phyloP scores from a whole-genome alignment of 2,797 vertebrate genomes.

The Chromobotia macracanthus region DNA sequence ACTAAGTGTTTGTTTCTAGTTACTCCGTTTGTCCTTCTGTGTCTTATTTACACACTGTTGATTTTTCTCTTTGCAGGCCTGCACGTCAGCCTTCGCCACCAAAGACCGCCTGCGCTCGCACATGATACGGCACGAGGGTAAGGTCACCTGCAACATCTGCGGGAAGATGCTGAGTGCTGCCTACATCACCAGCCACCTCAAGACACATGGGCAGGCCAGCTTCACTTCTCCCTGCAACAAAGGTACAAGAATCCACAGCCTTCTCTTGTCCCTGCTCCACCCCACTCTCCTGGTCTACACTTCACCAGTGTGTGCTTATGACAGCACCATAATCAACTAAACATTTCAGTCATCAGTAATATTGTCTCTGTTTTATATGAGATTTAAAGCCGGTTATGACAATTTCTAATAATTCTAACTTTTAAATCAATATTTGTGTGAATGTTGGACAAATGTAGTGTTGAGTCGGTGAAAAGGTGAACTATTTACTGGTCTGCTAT shows the following conservation, averaged over 20 bases:
- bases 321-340: too few relatives aligned
- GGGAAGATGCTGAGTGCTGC: conserved; percentile 97
- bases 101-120: conserved; percentile 98
- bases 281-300: conserved; percentile 35
- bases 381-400: too few relatives aligned
- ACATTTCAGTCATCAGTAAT: too few relatives aligned
- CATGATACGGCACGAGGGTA: conserved; percentile 97
- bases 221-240: conserved; percentile 93
- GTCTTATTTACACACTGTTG: neutral
- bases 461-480: too few relatives aligned
- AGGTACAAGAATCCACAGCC: conserved; percentile 74
- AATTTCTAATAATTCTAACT: too few relatives aligned
- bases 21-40: neutral
- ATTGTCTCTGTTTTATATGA: too few relatives aligned
- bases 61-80: conserved; percentile 80
- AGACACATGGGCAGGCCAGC: conserved; percentile 93
- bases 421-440: too few relatives aligned
- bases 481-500: too few relatives aligned
- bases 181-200: conserved; percentile 98
- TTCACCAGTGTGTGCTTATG: neutral
- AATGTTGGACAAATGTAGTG: too few relatives aligned
- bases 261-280: neutral
- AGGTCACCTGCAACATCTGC: conserved; percentile 97
- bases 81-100: conserved; percentile 96
- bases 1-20: neutral